A percentile compares a stretch with the other conserved stretches of the same genome.
These are phyloP conservation scores for Miniopterus natalensis DNA, from an alignment of 2,113 vertebrate species.

Conservation along the genomic window DNA sequence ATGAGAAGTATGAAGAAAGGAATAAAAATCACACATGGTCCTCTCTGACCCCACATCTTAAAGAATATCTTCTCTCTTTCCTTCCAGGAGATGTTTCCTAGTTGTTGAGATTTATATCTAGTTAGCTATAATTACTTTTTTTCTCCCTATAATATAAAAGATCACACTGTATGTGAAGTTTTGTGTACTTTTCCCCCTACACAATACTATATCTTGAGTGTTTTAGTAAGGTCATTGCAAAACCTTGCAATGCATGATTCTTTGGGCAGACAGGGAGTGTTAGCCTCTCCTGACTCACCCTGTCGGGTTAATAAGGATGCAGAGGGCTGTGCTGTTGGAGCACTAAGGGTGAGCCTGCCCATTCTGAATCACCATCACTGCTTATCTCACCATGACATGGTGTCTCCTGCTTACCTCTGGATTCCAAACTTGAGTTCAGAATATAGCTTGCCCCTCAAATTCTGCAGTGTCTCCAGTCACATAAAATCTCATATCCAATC, in stretches of 20 bases:
- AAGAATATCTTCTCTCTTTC: background rate
- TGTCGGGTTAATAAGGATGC: background rate
- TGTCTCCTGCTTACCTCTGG: background rate
- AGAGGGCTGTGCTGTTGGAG: background rate
- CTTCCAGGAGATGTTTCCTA: background rate
- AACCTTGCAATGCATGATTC: background rate
- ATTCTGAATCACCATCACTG: background rate
- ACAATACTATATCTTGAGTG: background rate
- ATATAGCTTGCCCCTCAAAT: background rate
- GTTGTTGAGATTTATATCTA: background rate
- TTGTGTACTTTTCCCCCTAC: background rate
- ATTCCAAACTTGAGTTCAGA: background rate
- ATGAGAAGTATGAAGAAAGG: background rate
- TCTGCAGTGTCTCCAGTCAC: background rate
- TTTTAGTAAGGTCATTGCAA: background rate
- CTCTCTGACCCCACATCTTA: background rate
- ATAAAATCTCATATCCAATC: background rate
- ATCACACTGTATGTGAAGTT: background rate
- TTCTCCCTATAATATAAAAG: background rate
- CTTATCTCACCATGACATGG: background rate
- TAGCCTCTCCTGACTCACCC: background rate
- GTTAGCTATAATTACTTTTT: background rate
- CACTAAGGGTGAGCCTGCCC: too few relatives aligned
- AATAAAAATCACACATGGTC: background rate
- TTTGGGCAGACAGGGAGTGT: background rate